Conservation (phyloP, 1,140 invertebrate species). For the Ruditapes philippinarum region DNA sequence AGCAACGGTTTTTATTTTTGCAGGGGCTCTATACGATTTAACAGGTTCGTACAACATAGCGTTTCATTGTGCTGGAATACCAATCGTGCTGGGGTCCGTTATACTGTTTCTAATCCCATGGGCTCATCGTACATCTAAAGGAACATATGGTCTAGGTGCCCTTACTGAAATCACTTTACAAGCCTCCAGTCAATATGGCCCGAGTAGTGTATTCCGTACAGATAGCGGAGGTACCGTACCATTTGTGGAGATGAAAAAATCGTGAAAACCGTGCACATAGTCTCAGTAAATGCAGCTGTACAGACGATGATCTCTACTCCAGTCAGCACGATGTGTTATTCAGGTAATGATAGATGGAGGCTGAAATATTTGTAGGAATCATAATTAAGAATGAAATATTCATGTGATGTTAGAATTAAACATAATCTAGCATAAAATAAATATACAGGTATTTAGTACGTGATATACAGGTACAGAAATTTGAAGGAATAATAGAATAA, state of each 20-base stretch:
- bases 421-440: too few relatives aligned
- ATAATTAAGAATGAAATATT: too few relatives aligned
- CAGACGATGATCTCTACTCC: background rate
- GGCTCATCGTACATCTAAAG: conserved; percentile 75
- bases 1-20: too few relatives aligned
- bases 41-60: conserved; percentile 91
- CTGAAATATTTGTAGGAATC: too few relatives aligned
- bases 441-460: too few relatives aligned
- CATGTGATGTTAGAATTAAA: too few relatives aligned
- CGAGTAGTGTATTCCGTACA: background rate
- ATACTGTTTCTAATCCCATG: conserved; percentile 91
- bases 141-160: background rate
- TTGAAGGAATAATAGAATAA: too few relatives aligned
- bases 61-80: conserved; percentile 94
- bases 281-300: background rate
- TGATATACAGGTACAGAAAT: too few relatives aligned
- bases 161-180: background rate
- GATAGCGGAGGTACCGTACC: background rate
- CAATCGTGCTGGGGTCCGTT: conserved; percentile 92
- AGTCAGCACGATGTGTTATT: background rate
- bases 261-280: background rate
- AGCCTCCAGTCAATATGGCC: background rate
- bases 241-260: conserved; percentile 6
- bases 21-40: conserved; percentile 88
- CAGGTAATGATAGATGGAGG: too few relatives aligned